A percentile compares a stretch with the other conserved stretches of the same genome.
Evolutionary conservation across 2,888 invertebrate genomes (phyloP).

Genomic region (Ormyrus labotus): DNA sequence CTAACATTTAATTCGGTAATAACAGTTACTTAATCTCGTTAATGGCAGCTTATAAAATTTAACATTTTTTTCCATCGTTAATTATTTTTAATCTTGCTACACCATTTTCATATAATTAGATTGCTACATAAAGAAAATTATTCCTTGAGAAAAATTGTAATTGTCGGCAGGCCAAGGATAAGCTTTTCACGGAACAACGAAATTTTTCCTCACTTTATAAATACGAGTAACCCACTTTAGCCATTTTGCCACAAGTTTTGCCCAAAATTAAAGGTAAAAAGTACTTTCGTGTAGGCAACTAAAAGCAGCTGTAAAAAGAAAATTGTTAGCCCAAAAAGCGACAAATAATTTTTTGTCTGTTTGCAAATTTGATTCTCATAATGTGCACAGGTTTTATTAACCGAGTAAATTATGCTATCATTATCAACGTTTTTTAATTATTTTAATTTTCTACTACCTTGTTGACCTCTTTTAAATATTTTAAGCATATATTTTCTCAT

Average conservation of each 20-base stretch:
- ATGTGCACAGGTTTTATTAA: constrained; percentile 5
- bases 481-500: too few relatives aligned
- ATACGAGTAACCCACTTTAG: background rate
- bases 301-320: background rate
- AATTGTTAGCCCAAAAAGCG: background rate
- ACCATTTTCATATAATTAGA: constrained; percentile 26
- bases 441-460: too few relatives aligned
- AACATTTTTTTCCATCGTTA: constrained; percentile 9
- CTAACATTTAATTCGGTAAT: too few relatives aligned
- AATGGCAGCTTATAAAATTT: background rate
- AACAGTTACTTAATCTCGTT: too few relatives aligned
- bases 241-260: background rate
- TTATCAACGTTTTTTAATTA: background rate
- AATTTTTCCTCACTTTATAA: background rate
- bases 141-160: constrained; percentile 9
- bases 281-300: background rate
- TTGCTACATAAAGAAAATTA: constrained; percentile 24
- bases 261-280: constrained; percentile 1
- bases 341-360: background rate
- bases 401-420: background rate
- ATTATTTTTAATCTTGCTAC: constrained; percentile 9
- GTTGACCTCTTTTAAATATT: too few relatives aligned
- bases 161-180: constrained; percentile 27
- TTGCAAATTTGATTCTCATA: background rate
- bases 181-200: background rate